These are phyloP conservation scores for Scaptomyza caliginosa DNA, from an alignment of 2,888 invertebrate species.

Conservation along the genomic window DNA sequence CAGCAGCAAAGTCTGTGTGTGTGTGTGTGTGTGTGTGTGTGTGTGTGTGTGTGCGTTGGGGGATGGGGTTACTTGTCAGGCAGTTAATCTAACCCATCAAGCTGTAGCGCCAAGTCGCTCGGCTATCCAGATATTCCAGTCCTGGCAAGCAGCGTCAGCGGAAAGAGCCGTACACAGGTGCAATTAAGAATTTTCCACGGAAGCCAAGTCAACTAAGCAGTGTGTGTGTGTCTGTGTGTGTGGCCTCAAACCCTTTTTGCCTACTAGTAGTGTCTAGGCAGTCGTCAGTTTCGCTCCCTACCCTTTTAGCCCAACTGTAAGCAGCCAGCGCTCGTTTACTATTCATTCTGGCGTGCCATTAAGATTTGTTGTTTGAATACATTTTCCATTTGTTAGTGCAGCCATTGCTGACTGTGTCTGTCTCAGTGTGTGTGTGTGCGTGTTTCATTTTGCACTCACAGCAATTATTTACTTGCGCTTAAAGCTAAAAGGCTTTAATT, in stretches of 20 bases:
- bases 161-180: constrained; percentile 77
- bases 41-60: constrained; percentile 32
- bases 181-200: constrained; percentile 81
- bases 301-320: constrained; percentile 18
- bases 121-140: constrained; percentile 72
- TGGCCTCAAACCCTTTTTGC: constrained; percentile 3
- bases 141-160: constrained; percentile 66
- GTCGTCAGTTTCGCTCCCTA: constrained; percentile 24
- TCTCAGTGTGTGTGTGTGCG: constrained; percentile 35
- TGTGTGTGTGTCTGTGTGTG: constrained; percentile 6
- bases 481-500: constrained; percentile 83
- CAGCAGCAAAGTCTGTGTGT: constrained; percentile 60
- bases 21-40: constrained; percentile 25
- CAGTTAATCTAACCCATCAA: constrained; percentile 82
- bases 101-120: constrained; percentile 55
- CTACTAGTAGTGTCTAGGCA: constrained; percentile 24
- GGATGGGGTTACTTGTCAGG: constrained; percentile 79
- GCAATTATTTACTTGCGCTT: constrained; percentile 82
- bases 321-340: constrained; percentile 67
- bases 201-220: constrained; percentile 73
- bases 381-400: constrained; percentile 78
- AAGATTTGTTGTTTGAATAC: constrained; percentile 80
- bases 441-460: constrained; percentile 68
- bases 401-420: constrained; percentile 30
- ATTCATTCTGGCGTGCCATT: constrained; percentile 80